Conservation (phyloP, 2,888 invertebrate genomes). For the Stenurella melanura region DNA sequence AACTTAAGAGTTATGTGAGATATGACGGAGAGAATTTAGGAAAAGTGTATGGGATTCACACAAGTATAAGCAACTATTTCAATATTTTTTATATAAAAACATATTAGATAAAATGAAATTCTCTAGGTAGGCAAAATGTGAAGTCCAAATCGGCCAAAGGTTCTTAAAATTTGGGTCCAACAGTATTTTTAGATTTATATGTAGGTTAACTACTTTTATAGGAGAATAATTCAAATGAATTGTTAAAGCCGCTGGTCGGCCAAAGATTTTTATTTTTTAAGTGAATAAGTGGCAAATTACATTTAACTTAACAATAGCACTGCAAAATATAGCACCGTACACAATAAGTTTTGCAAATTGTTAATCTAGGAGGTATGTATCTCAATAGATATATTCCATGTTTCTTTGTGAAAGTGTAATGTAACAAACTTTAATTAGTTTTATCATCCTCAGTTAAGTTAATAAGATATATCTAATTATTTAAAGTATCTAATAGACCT, state of each 20-base stretch:
- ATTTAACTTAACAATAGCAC: conserved; percentile 28
- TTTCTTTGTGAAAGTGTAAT: background rate
- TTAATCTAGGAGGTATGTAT: conserved; percentile 20
- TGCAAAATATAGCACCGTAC: conserved; percentile 32
- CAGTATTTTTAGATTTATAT: conserved; percentile 58
- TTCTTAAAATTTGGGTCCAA: conserved; percentile 57
- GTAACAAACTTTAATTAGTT: background rate
- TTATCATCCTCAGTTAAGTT: too few species aligned
- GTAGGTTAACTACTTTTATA: conserved; percentile 33
- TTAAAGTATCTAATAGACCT: too few species aligned
- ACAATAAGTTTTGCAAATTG: conserved; percentile 7
- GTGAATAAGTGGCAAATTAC: conserved; percentile 55
- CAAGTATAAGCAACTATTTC: too few species aligned
- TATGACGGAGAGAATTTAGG: too few species aligned
- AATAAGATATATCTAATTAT: too few species aligned
- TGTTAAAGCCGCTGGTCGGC: conserved; percentile 55
- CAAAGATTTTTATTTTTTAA: conserved; percentile 36
- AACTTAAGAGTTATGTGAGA: too few species aligned
- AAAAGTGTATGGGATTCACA: too few species aligned
- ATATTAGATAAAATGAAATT: too few species aligned
- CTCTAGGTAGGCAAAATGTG: background rate
- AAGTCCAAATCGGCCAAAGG: conserved; percentile 23
- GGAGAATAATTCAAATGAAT: conserved; percentile 33
- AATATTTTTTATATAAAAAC: too few species aligned
- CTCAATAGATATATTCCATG: background rate